Conservation (phyloP, 2,113 vertebrate species). For the Albula glossodonta region DNA sequence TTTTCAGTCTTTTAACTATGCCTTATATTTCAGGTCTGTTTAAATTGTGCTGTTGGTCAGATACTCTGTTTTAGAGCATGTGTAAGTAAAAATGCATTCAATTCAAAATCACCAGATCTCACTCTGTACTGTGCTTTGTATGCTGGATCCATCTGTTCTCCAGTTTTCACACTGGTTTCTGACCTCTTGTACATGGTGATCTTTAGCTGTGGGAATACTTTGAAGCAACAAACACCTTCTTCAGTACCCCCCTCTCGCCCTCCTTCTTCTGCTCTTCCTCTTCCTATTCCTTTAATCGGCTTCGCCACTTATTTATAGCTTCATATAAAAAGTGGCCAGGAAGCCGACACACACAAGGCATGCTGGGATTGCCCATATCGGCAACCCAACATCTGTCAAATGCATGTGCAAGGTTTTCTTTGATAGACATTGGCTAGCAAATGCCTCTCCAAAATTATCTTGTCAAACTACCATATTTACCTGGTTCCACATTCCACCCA, state of each 20-base stretch:
- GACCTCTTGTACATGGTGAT: conserved; percentile 77
- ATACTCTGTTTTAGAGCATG: conserved; percentile 87
- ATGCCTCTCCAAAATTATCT: not conserved
- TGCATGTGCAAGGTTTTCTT: conserved; percentile 90
- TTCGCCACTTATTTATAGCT: conserved; percentile 77
- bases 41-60: conserved; percentile 69
- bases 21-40: conserved; percentile 73
- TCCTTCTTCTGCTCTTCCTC: conserved; percentile 74
- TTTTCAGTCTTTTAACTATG: conserved; percentile 68
- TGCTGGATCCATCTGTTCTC: conserved; percentile 83
- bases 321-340: conserved; percentile 79
- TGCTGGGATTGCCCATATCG: conserved; percentile 85
- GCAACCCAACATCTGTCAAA: conserved; percentile 88
- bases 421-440: conserved; percentile 82
- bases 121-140: conserved; percentile 59
- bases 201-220: conserved; percentile 85
- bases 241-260: conserved; percentile 64
- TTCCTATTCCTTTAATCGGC: conserved; percentile 76
- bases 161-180: conserved; percentile 78
- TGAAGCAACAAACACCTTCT: conserved; percentile 81
- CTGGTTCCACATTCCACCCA: not conserved
- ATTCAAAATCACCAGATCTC: conserved; percentile 89
- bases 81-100: conserved; percentile 99
- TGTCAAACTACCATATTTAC: not conserved
- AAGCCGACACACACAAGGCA: conserved; percentile 80